A percentile compares a stretch with the other conserved stretches of the same genome.
phyloP scores from a whole-genome alignment of 2,888 invertebrate species.

The Sericinus montela region DNA sequence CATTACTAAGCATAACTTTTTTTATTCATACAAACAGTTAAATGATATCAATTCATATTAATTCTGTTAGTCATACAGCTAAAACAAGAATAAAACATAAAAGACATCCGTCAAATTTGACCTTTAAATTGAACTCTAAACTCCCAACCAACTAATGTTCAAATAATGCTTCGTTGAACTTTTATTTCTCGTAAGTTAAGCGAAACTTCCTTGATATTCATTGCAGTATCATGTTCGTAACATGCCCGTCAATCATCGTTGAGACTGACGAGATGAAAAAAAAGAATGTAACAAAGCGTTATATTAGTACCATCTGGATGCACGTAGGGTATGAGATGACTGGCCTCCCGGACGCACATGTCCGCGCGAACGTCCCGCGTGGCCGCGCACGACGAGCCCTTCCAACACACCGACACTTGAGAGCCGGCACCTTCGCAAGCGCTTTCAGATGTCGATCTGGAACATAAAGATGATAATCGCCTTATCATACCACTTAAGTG shows the following conservation, averaged over 20 bases:
- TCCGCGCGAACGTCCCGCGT: conserved; percentile 54
- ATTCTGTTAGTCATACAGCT: no score
- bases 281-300: not conserved
- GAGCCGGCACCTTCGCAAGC: conserved; percentile 62
- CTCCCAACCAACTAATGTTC: not conserved
- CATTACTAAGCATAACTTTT: no score
- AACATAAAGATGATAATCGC: not conserved
- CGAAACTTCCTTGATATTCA: not conserved
- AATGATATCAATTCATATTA: no score
- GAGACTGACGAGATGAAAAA: not conserved
- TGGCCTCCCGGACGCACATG: conserved; percentile 51
- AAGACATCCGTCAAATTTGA: not conserved
- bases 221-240: conserved; percentile 11
- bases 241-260: conserved; percentile 16
- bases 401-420: conserved; percentile 61
- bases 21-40: no score
- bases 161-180: not conserved
- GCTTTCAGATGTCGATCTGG: conserved; percentile 44
- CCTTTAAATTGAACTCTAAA: conserved; percentile 11
- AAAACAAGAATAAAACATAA: no score
- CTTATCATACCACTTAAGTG: no score
- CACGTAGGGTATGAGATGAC: conserved; percentile 27
- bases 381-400: conserved; percentile 52
- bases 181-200: conserved; percentile 2
- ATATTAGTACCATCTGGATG: conserved; percentile 19